Conservation (phyloP, 2,888 invertebrate genomes). For the Polydesmus complanatus region DNA sequence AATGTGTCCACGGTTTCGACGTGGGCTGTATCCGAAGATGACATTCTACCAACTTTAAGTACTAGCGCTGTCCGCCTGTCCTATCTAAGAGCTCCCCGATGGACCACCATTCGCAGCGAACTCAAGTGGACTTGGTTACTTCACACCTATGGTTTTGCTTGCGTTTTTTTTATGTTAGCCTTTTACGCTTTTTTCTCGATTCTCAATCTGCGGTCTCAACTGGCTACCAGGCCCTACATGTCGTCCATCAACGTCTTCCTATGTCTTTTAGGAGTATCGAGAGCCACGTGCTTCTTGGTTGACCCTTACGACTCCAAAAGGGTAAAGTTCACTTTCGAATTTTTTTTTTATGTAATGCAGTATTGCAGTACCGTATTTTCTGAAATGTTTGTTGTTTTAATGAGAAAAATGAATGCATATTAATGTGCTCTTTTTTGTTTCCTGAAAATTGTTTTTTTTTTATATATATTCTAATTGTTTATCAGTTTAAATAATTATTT, state of each 20-base stretch:
- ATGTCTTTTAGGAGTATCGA: conserved; percentile 39
- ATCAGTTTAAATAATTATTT: too few species aligned
- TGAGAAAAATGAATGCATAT: background rate
- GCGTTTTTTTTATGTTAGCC: conserved; percentile 41
- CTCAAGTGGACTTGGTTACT: conserved; percentile 40
- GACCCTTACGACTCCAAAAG: conserved; percentile 43
- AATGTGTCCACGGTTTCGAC: background rate
- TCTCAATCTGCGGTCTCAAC: conserved; percentile 41
- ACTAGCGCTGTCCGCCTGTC: too few species aligned
- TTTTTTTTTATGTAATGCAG: too few species aligned
- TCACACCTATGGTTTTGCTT: conserved; percentile 42
- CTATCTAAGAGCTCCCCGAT: conserved; percentile 29
- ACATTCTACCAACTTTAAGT: too few species aligned
- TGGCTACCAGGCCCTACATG: conserved; percentile 41
- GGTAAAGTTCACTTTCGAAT: too few species aligned
- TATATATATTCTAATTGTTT: too few species aligned
- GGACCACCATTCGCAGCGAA: conserved; percentile 25
- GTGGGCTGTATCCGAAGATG: background rate
- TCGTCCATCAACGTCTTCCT: conserved; percentile 43
- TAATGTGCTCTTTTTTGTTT: too few species aligned
- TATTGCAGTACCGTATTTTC: background rate
- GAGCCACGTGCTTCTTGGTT: conserved; percentile 40
- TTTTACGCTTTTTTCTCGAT: conserved; percentile 42
- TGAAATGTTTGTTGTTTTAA: background rate
- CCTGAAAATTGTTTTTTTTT: too few species aligned